Evolutionary conservation across 2,113 vertebrate species (phyloP), one percentile per base, ranked within the genome.

Genomic region (Oxyruncus cristatus): DNA sequence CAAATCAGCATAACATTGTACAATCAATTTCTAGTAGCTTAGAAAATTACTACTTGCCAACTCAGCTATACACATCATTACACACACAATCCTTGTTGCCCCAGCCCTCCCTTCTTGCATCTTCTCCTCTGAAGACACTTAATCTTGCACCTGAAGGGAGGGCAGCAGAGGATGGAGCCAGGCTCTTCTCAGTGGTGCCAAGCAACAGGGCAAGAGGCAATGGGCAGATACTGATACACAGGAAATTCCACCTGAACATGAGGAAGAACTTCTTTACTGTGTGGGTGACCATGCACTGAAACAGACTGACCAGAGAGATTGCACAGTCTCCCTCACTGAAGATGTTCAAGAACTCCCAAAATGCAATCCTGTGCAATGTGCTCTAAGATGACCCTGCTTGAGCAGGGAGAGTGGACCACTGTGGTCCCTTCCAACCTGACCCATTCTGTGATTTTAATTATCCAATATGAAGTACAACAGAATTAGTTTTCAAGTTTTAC

Each of bases 391-490:
- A 53, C 12, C 44, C 22, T 66, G 37, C 37, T 0, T 39, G 44
- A 52, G 27, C 59, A 44, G 44, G 37, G 50, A 44, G 56, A 37
- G 4, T 20, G 77, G 27, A 67, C 24, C 53, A 41, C 0, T n/a
- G 62, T 26, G n/a, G n/a, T 21, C 26, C n/a, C 21, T 61, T 35
- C n/a, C 62, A 89, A 75, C 30, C 53, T 26, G 10, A 61, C 9
- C 39, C 41, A 47, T 47, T n/a, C 53, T 75, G n/a, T 53, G 39
- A 82, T 59, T 20, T 56, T 55, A n/a, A 4, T 21, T 50, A 84
- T 28, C 17, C 53, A 78, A 53, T 28, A 71, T 22, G 12, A 90
- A 42, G 23, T 10, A 11, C 0, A 0, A 70, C 12, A 75, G 16
- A 71, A 61, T 33, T 49, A 58, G 9, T 78, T 61, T 65, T 62